phyloP scores from a whole-genome alignment of 2,113 vertebrate species.

The Ginglymostoma cirratum region DNA sequence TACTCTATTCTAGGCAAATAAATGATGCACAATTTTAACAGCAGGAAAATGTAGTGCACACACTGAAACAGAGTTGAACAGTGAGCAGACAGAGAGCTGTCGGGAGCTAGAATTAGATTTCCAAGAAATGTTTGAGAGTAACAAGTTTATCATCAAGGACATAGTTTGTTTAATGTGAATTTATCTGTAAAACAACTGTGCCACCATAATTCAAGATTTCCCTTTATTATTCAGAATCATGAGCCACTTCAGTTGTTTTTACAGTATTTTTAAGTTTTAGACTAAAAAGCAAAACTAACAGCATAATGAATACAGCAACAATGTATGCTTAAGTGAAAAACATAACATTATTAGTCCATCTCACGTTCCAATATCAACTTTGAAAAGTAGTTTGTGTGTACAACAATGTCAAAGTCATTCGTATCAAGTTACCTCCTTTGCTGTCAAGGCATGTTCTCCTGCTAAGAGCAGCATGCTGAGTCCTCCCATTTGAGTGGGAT shows the following conservation, averaged over 20 bases:
- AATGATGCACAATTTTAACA: background rate
- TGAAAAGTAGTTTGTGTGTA: background rate
- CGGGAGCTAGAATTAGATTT: background rate
- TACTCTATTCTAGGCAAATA: background rate
- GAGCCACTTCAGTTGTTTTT: background rate
- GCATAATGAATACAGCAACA: background rate
- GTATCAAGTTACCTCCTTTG: conserved; percentile 73
- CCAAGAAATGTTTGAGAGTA: background rate
- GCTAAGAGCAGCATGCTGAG: conserved; percentile 95
- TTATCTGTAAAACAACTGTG: background rate
- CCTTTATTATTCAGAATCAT: background rate
- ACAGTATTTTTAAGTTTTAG: background rate
- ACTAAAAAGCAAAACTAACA: background rate
- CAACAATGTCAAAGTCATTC: background rate
- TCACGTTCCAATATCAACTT: background rate
- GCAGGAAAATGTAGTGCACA: background rate
- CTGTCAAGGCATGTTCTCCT: conserved; percentile 87
- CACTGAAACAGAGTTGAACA: background rate
- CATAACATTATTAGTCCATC: background rate
- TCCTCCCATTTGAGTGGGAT: conserved; percentile 96
- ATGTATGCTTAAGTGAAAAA: background rate
- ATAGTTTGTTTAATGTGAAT: background rate
- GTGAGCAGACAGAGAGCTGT: background rate
- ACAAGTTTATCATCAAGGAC: background rate
- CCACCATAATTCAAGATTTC: background rate